phyloP scores from a whole-genome alignment of 2,797 vertebrate species.

The Betta splendens region DNA sequence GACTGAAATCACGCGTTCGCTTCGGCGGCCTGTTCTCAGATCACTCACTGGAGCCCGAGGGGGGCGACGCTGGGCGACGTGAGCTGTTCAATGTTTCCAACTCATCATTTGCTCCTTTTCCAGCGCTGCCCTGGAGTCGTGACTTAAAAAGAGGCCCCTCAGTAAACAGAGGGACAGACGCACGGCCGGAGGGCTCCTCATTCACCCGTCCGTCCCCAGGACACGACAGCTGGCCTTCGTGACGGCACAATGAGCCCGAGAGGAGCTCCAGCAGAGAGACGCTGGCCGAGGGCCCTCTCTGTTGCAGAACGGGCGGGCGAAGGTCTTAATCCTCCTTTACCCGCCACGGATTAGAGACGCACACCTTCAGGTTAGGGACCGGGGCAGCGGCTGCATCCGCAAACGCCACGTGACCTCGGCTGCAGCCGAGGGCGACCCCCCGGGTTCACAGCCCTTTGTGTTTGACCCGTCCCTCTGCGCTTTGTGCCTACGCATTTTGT shows the following conservation, averaged over 20 bases:
- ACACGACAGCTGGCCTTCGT: constrained; percentile 81
- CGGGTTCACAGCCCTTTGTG: constrained; percentile 55
- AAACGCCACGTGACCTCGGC: constrained; percentile 47
- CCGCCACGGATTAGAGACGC: constrained; percentile 79
- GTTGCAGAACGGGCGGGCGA: constrained; percentile 63
- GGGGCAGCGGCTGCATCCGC: constrained; percentile 49
- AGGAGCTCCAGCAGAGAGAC: constrained; percentile 67
- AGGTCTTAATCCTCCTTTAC: constrained; percentile 80
- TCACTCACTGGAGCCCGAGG: constrained; percentile 47
- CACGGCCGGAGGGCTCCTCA: constrained; percentile 63
- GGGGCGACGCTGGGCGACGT: too few species aligned
- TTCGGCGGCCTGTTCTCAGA: constrained; percentile 28
- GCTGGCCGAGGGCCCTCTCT: constrained; percentile 57
- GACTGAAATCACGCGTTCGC: constrained; percentile 46
- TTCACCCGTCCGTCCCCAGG: constrained; percentile 64
- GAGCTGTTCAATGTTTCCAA: too few species aligned
- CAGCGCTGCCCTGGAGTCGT: constrained; percentile 46
- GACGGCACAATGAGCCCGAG: constrained; percentile 68
- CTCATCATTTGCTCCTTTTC: constrained; percentile 26
- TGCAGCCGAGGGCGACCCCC: constrained; percentile 39
- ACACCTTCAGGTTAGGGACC: constrained; percentile 70
- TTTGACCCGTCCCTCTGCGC: constrained; percentile 48
- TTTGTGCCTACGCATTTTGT: constrained; percentile 56
- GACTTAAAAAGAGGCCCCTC: constrained; percentile 61
- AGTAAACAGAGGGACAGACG: constrained; percentile 73